Base-by-base conservation (phyloP, 92 coral and sea anemone genomes). In the Phenganax subtilis region DNA sequence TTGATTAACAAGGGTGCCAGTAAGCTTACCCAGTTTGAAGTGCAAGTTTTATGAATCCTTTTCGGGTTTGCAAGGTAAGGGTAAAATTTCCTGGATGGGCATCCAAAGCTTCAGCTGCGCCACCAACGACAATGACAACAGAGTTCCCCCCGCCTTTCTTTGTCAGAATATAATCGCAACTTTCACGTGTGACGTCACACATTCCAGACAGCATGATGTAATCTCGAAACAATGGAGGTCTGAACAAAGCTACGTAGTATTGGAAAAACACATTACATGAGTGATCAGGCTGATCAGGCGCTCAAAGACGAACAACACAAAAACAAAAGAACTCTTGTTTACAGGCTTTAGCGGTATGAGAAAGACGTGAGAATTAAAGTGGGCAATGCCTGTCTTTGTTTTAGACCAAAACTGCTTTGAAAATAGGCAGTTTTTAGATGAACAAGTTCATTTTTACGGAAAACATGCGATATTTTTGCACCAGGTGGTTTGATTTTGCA, bases 211-310 rank as follows among this genome's bases (percentile, higher is more conserved):
- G 77, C 98, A 94, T 94, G 69, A 94, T 90, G 79, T 94, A 92
- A 87, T 94, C 98, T 57, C 98, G 91, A 86, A 94, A 92, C 81
- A 94, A 82, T 59, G 98, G 98, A 7, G 98, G 98, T 78, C 89
- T 92, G 80, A 94, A 94, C 44, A 94, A 82, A 12, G 98, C 98
- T 94, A 62, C 0, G 29, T 12, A 37, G 5, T 53, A 81, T 54
- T 55, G 44, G 52, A 70, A 73, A 77, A 6, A 74, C 61, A 61
- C 20, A 27, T 3, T 10, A 20, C 25, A 20, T 20, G 3, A 68
- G 47, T 37, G 47, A 37, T 5, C 47, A 37, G 47, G 3, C 47
- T 37, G 3, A 37, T 37, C 47, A 37, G 47, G 47, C 47, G 2
- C 47, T 37, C 47, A 37, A 37, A 37, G 47, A 37, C 47, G 3